Conservation (phyloP, 2,888 invertebrate genomes). For the Acanthosepion esculentum region DNA sequence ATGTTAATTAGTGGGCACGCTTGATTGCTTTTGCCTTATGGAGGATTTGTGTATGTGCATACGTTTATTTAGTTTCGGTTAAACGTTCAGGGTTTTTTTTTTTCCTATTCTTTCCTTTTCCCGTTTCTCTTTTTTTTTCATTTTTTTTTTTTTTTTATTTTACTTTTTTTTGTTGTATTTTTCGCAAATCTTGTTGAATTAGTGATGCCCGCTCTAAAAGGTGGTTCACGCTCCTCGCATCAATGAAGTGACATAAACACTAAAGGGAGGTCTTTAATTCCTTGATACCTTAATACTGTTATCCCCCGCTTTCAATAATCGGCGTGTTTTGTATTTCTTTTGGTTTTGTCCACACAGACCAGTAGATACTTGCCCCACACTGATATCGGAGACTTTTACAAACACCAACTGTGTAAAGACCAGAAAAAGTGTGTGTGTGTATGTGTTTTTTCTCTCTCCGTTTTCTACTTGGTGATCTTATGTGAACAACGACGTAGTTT, state of each 20-base stretch:
- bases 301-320: background rate
- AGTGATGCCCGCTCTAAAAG: background rate
- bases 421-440: no score
- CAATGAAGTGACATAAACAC: background rate
- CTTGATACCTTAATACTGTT: background rate
- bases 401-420: no score
- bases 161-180: background rate
- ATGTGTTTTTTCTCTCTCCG: no score
- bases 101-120: background rate
- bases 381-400: no score
- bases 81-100: background rate
- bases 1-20: conserved; percentile 33
- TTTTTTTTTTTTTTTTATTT: background rate
- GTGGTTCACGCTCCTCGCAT: background rate
- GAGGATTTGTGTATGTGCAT: background rate
- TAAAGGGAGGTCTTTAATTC: background rate
- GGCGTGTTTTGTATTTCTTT: background rate
- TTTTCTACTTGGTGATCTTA: no score
- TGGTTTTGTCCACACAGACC: background rate
- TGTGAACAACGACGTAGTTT: no score
- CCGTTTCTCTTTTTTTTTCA: background rate
- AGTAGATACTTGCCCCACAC: background rate
- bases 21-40: background rate
- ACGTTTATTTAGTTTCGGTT: background rate
- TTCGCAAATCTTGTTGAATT: background rate